Evolutionary conservation across 2,113 vertebrate species (phyloP), one percentile per base, ranked within the genome.

Genomic region (Varanus salvator): DNA sequence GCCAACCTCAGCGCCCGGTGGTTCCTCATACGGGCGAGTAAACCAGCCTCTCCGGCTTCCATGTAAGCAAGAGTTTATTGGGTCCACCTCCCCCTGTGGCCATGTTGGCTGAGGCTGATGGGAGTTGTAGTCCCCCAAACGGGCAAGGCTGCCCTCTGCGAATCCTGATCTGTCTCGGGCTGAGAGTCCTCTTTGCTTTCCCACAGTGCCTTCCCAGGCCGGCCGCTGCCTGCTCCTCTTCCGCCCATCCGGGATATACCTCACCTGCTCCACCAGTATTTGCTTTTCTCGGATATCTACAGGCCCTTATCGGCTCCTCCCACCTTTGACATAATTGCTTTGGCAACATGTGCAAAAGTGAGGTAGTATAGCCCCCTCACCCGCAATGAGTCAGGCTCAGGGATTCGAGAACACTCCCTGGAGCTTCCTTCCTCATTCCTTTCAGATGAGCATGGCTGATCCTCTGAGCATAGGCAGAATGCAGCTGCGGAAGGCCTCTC

Each of bases 201-300:
- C n/a, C 29, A 54, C 19, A 82, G 25, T 1, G 31, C 54, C 66
- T 90, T 72, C 60, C 68, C 84, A 7, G 19, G 14, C 11, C 77
- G 21, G 44, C 8, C 38, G 17, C 60, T 50, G 25, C 68, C 54
- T 1, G 0, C 17, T 31, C 68, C 60, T 69, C 34, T 52, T 88
- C 83, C 57, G 68, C 29, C 54, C 31, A 44, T 25, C n/a, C 76
- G 60, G 80, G 34, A 29, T 75, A 89, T 92, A 81, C 82, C 60
- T 84, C 84, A 57, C 85, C 71, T 75, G 48, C 48, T 52, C 64
- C 84, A 54, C 75, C 25, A 54, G 34, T 29, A 6, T 64, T 85
- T 69, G 44, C 34, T 31, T 52, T 34, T 25, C 25, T 0, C 0
- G n/a, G 80, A 77, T 44, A 12, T 54, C 77, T 68, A 69, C 44